phyloP scores from a whole-genome alignment of 2,113 vertebrate genomes.

The Cephalopterus ornatus region DNA sequence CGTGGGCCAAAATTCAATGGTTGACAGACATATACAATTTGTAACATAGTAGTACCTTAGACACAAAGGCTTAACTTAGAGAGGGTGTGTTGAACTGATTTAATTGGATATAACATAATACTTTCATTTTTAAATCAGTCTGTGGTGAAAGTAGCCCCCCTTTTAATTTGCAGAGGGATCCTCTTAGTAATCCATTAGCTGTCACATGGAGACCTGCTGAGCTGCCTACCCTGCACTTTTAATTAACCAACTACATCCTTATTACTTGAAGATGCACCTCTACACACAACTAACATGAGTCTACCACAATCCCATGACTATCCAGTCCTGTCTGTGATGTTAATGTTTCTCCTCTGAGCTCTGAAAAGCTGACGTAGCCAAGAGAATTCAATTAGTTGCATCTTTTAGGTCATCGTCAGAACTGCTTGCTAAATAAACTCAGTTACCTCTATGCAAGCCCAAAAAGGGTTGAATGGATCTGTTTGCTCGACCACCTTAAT shows the following conservation, averaged over 20 bases:
- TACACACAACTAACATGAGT: background rate
- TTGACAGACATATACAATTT: background rate
- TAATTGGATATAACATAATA: background rate
- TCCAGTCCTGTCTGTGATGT: background rate
- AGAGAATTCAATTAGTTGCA: background rate
- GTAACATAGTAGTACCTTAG: background rate
- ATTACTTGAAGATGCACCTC: background rate
- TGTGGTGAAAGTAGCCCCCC: fast-evolving
- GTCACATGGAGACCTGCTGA: background rate
- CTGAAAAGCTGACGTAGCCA: background rate
- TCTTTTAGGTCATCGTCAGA: background rate
- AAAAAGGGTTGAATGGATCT: background rate
- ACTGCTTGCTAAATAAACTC: background rate
- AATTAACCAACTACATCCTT: background rate
- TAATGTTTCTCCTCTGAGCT: background rate
- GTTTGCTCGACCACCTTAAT: background rate
- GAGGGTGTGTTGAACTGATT: background rate
- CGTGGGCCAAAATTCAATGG: background rate
- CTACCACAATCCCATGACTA: background rate
- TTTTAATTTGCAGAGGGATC: background rate
- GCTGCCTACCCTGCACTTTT: background rate
- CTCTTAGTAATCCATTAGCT: background rate
- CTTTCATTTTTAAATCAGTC: background rate
- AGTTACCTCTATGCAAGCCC: background rate
- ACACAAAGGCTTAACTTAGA: background rate